These are phyloP conservation scores for Megathymus violae DNA, from an alignment of 1,140 invertebrate genomes.

Conservation along the genomic window DNA sequence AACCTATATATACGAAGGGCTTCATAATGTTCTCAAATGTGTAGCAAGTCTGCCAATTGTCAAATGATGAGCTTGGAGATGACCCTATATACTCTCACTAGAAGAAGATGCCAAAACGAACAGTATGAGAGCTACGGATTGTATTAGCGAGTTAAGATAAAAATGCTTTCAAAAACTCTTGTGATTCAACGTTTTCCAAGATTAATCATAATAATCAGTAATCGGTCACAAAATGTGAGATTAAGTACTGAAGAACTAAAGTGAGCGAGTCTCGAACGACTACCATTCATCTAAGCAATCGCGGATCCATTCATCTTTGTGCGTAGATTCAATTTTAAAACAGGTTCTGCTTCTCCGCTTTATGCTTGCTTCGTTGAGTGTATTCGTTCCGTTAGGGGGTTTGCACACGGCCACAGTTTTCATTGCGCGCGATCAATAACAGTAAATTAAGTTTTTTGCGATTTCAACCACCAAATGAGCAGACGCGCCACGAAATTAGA, in stretches of 20 bases:
- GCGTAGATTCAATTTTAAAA: conserved; percentile 24
- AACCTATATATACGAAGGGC: no score
- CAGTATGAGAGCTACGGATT: no score
- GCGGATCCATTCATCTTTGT: conserved; percentile 21
- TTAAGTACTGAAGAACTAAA: conserved; percentile 5
- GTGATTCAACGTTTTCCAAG: conserved; percentile 1
- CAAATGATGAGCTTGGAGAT: no score
- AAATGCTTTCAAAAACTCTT: neutral
- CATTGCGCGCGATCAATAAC: no score
- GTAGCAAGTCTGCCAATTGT: no score
- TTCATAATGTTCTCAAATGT: no score
- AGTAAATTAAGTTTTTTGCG: no score
- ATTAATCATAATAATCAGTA: neutral
- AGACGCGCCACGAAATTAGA: no score
- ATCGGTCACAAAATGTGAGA: neutral
- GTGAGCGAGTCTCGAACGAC: neutral
- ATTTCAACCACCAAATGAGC: no score
- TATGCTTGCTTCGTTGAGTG: conserved; percentile 18
- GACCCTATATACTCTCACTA: no score
- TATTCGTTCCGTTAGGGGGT: conserved; percentile 10
- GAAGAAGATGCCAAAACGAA: no score
- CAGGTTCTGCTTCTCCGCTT: conserved; percentile 17
- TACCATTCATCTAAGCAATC: conserved; percentile 27
- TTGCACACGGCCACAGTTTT: conserved; percentile 5
- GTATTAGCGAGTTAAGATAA: no score